A percentile compares a stretch with the other conserved stretches of the same genome.
These are phyloP conservation scores for Balaeniceps rex DNA, from an alignment of 2,113 vertebrate species.

Conservation along the genomic window DNA sequence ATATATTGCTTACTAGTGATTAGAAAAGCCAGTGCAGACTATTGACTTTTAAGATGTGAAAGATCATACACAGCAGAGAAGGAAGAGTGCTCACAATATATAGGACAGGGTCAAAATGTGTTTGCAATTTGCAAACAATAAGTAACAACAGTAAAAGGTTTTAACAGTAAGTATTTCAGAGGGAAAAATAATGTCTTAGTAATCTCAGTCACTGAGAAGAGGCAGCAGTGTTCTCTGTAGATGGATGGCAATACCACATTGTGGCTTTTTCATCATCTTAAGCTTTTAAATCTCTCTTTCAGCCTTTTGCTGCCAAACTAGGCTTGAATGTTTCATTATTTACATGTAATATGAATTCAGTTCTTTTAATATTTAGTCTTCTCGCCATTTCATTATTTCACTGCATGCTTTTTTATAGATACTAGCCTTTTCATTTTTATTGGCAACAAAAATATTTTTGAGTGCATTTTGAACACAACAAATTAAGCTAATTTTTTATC, in stretches of 20 bases:
- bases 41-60: background rate
- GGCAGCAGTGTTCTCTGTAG: background rate
- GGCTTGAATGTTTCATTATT: slow-evolving; percentile 11
- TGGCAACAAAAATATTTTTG: background rate
- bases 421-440: background rate
- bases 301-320: background rate
- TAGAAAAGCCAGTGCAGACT: background rate
- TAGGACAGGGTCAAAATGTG: background rate
- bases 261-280: background rate
- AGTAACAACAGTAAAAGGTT: background rate
- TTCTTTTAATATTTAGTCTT: background rate
- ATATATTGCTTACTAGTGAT: background rate
- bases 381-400: background rate
- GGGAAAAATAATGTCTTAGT: background rate
- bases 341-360: background rate
- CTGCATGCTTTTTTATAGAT: background rate
- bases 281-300: background rate
- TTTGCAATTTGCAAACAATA: background rate
- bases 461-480: background rate
- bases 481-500: slow-evolving; percentile 3
- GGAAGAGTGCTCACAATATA: background rate
- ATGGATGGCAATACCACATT: background rate
- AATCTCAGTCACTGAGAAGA: background rate
- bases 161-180: background rate
- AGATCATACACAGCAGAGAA: background rate